Percentiles rank a stretch among this genome's conserved stretches.
Evolutionary conservation across 2,113 vertebrate genomes (phyloP).

Genomic region (Channa maculata): DNA sequence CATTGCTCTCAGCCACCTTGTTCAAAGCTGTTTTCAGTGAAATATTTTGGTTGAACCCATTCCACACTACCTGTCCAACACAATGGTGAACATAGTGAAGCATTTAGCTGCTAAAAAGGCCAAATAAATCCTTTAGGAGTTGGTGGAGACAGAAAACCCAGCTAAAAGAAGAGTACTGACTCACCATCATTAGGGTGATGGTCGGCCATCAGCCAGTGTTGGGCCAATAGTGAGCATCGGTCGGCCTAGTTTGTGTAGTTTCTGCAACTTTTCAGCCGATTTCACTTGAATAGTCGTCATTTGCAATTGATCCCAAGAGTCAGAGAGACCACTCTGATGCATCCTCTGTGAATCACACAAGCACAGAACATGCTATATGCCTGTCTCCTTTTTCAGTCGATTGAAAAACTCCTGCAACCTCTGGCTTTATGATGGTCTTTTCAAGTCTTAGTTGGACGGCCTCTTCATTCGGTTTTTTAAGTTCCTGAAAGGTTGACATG

Average conservation of each 20-base stretch:
- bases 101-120: background rate
- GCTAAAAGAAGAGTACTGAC: background rate
- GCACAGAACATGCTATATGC: background rate
- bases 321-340: too few species aligned
- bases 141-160: slow-evolving; percentile 37
- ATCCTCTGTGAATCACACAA: background rate
- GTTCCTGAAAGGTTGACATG: slow-evolving; percentile 40
- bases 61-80: too few species aligned
- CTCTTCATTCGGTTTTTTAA: slow-evolving; percentile 28
- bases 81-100: background rate
- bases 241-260: too few species aligned
- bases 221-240: too few species aligned
- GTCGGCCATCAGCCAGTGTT: too few species aligned
- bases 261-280: too few species aligned
- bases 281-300: too few species aligned
- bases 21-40: slow-evolving; percentile 16
- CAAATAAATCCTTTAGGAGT: background rate
- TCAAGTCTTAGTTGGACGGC: slow-evolving; percentile 6
- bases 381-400: background rate
- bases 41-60: background rate
- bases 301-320: too few species aligned
- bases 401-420: slow-evolving; percentile 22
- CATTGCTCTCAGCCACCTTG: background rate
- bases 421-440: slow-evolving; percentile 16
- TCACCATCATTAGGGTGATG: too few species aligned